phyloP scores from a whole-genome alignment of 2,888 invertebrate species.

The Drosophila quinaria region DNA sequence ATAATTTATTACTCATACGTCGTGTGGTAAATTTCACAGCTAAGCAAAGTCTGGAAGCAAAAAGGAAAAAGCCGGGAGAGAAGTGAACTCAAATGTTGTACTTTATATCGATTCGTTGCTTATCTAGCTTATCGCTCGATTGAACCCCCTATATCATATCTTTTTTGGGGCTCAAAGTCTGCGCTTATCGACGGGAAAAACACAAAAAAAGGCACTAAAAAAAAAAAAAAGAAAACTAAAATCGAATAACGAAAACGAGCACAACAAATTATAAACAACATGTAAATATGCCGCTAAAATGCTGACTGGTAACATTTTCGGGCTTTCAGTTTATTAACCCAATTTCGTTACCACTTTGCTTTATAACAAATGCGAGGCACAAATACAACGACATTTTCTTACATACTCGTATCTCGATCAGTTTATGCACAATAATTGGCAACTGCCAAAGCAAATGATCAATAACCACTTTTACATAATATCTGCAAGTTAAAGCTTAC shows the following conservation, averaged over 20 bases:
- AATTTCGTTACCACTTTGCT: conserved; percentile 31
- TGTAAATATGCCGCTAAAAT: conserved; percentile 70
- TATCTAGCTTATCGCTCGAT: conserved; percentile 41
- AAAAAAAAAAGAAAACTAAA: background rate
- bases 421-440: conserved; percentile 6
- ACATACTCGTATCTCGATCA: conserved; percentile 23
- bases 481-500: background rate
- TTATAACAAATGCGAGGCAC: background rate
- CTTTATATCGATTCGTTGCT: conserved; percentile 58
- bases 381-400: conserved; percentile 1
- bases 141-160: conserved; percentile 40
- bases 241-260: conserved; percentile 25
- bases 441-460: conserved; percentile 1
- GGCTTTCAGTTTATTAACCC: conserved; percentile 73
- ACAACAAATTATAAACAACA: conserved; percentile 66
- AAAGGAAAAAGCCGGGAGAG: background rate
- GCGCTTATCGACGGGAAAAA: conserved; percentile 35
- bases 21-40: conserved; percentile 20
- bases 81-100: background rate
- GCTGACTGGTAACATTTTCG: conserved; percentile 54
- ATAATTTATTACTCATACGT: conserved; percentile 39
- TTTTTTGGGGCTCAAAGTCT: conserved; percentile 55
- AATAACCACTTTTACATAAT: conserved; percentile 4
- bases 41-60: background rate
- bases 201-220: background rate